Evolutionary conservation across 2,888 invertebrate species (phyloP).

Genomic region (Trileptium ribeirensis): DNA sequence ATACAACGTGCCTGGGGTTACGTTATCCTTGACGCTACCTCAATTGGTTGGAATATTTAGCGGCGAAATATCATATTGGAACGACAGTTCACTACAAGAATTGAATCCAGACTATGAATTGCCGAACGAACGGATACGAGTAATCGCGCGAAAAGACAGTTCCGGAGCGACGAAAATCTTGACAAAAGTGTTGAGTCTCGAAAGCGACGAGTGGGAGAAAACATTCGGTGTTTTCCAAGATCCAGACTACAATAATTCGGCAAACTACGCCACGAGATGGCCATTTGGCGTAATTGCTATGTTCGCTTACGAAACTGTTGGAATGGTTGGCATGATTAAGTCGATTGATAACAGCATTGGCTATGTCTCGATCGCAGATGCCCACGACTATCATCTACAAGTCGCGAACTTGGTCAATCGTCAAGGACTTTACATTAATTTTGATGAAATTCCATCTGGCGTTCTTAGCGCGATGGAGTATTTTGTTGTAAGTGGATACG

Average conservation of each 20-base stretch:
- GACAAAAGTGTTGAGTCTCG: background rate
- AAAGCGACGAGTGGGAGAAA: background rate
- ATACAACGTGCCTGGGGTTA: background rate
- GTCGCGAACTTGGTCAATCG: background rate
- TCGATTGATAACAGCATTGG: background rate
- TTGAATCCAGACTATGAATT: background rate
- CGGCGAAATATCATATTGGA: conserved; percentile 1
- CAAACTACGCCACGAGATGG: background rate
- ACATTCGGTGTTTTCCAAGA: background rate
- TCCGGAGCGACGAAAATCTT: background rate
- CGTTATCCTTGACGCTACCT: background rate
- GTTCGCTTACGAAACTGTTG: background rate
- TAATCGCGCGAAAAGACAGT: background rate
- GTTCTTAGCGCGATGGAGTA: background rate
- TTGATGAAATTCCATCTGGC: background rate
- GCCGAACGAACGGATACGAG: background rate
- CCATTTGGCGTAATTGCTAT: background rate
- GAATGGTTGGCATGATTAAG: background rate
- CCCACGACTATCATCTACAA: background rate
- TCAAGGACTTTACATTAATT: background rate
- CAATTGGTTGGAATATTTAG: background rate
- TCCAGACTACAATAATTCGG: background rate
- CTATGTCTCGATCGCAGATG: background rate
- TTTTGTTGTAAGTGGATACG: background rate
- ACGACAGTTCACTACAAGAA: background rate